Conservation (phyloP, 2,888 invertebrate species). For the Dexiosoma caninum region DNA sequence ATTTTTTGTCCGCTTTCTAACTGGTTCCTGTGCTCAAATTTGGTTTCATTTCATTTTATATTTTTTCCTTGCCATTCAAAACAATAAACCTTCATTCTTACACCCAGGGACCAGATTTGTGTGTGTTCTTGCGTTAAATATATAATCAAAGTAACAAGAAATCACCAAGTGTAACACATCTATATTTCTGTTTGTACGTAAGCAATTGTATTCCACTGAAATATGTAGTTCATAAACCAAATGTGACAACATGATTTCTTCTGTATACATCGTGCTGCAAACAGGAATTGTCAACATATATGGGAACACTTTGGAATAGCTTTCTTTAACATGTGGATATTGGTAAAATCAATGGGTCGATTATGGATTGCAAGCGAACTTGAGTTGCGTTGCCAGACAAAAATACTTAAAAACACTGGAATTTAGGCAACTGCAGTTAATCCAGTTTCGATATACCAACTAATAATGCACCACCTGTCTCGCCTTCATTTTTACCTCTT, state of each 20-base stretch:
- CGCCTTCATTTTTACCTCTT: too few species aligned
- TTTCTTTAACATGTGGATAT: too few species aligned
- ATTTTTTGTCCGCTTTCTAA: background rate
- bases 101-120: slow-evolving; percentile 14
- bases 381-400: too few species aligned
- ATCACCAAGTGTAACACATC: slow-evolving; percentile 13
- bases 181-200: background rate
- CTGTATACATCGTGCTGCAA: slow-evolving; percentile 1
- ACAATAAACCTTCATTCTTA: slow-evolving; percentile 36
- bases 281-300: background rate
- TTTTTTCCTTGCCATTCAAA: slow-evolving; percentile 11
- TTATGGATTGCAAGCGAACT: too few species aligned
- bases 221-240: slow-evolving; percentile 30
- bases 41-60: slow-evolving; percentile 2
- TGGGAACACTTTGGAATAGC: too few species aligned
- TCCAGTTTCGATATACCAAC: too few species aligned
- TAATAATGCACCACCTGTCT: too few species aligned
- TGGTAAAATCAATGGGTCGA: too few species aligned
- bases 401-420: too few species aligned
- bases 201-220: background rate
- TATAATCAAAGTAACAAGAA: slow-evolving; percentile 48
- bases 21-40: background rate
- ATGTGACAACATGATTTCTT: slow-evolving; percentile 38
- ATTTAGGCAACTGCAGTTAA: too few species aligned
- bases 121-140: slow-evolving; percentile 8